A percentile compares a stretch with the other conserved stretches of the same genome.
These are phyloP conservation scores for Diarsia brunnea DNA, from an alignment of 2,888 invertebrate genomes.

Conservation along the genomic window DNA sequence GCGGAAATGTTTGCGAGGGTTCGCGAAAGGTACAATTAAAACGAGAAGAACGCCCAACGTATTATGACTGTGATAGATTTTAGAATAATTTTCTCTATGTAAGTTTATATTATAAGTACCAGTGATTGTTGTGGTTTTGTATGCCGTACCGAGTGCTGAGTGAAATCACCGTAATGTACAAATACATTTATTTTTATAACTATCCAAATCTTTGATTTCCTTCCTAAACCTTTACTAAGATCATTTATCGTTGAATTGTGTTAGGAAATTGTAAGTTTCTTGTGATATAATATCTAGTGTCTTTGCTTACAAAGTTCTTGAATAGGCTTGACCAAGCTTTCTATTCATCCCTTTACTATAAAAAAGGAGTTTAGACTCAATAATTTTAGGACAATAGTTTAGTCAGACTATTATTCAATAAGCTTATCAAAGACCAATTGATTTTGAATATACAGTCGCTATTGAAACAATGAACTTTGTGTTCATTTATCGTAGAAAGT, in stretches of 20 bases:
- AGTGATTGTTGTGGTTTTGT: constrained; percentile 61
- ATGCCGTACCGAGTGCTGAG: constrained; percentile 38
- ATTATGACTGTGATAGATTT: constrained; percentile 73
- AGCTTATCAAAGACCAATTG: constrained; percentile 15
- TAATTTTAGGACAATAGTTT: constrained; percentile 12
- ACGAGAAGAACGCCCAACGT: constrained; percentile 14
- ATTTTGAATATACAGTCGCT: constrained; percentile 15
- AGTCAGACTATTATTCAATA: constrained; percentile 13
- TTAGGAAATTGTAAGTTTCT: constrained; percentile 16
- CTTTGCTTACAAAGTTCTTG: not conserved
- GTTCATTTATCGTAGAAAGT: constrained; percentile 6
- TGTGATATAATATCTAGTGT: constrained; percentile 8
- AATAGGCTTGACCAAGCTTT: constrained; percentile 21
- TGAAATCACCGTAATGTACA: constrained; percentile 63
- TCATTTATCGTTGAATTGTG: constrained; percentile 26
- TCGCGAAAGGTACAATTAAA: constrained; percentile 84
- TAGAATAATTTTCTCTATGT: constrained; percentile 58
- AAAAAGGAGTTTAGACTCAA: constrained; percentile 1
- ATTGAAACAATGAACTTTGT: not conserved
- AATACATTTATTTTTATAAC: constrained; percentile 60
- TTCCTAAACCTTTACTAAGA: not conserved
- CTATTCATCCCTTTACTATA: not conserved
- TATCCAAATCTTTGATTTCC: constrained; percentile 35
- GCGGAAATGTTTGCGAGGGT: constrained; percentile 87
- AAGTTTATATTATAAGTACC: constrained; percentile 60